Evolutionary conservation across 2,113 vertebrate species (phyloP), one percentile per base, ranked within the genome.

Genomic region (Rhabdornis inornatus): DNA sequence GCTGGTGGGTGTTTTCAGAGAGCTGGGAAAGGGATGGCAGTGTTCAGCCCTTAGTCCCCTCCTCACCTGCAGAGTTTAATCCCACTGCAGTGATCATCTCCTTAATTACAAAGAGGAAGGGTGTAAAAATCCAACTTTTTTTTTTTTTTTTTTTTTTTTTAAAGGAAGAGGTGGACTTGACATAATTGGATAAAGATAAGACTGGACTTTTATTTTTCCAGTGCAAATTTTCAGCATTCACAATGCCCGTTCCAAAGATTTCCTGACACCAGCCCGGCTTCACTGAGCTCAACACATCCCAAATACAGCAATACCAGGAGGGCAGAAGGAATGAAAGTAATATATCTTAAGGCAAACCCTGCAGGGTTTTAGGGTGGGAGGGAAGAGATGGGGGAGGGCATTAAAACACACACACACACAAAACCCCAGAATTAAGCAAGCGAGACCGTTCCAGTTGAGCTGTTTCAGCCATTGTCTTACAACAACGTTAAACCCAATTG

Each of bases 381-480:
- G 4, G 83, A 59, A 82, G 91, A 89, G 83, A 81, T 84, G 95
- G 96, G 94, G 94, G 95, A 94, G 92, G 94, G 86, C 65, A 40
- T 75, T 64, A 61, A 90, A 87, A 94, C 74, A 82, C 84, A 83
- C 78, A 42, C 40, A 42, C 40, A 40, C 66, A 95, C 47, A 93
- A 97, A 96, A 89, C 27, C 76, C 53, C 72, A 92, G 94, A 96
- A 94, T 92, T 86, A 96, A 96, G 96, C 88, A 94, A 96, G 96
- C 87, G 77, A 92, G 83, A 91, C 77, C 78, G 87, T 97, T 96
- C 94, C 96, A 96, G 92, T 90, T 95, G 91, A 96, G 95, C 94
- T 92, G 94, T 91, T 97, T 95, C 88, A 91, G 93, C 78, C 95
- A 96, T 96, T 96, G 95, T 96, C 95, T 97, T 93, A 88, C 92